Evolutionary conservation across 2,797 vertebrate species (phyloP).

Genomic region (Danio albolineatus): DNA sequence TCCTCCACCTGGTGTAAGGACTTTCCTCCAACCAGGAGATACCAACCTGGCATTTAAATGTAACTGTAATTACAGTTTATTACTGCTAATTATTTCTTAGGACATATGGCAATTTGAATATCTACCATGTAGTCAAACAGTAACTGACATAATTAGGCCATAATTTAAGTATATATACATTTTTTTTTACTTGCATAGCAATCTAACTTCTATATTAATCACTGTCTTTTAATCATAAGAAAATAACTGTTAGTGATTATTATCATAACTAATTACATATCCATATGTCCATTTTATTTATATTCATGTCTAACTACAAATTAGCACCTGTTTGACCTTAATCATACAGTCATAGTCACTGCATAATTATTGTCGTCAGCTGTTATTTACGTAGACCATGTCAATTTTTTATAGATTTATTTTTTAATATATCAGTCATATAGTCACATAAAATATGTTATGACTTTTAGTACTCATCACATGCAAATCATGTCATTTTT

Average conservation of each 20-base stretch:
- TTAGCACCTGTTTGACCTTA: not conserved
- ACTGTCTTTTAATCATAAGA: not conserved
- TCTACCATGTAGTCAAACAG: not conserved
- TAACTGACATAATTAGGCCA: too few relatives aligned
- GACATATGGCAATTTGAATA: not conserved
- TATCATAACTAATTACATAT: not conserved
- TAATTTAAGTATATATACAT: not conserved
- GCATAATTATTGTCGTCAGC: too few relatives aligned
- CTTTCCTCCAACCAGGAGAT: too few relatives aligned
- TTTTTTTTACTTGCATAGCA: not conserved
- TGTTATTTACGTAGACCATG: too few relatives aligned
- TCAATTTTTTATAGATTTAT: too few relatives aligned
- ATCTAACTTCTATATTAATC: not conserved
- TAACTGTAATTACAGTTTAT: not conserved
- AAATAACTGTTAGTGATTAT: not conserved
- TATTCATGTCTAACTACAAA: not conserved
- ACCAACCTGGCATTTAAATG: too few relatives aligned
- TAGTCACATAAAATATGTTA: too few relatives aligned
- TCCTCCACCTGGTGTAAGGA: too few relatives aligned
- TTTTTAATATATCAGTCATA: too few relatives aligned
- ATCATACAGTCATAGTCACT: too few relatives aligned
- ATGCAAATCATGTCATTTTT: too few relatives aligned
- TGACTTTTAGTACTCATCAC: too few relatives aligned
- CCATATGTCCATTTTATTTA: not conserved
- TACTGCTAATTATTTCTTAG: not conserved